phyloP scores from a whole-genome alignment of 2,888 invertebrate species.

The Timema podura region DNA sequence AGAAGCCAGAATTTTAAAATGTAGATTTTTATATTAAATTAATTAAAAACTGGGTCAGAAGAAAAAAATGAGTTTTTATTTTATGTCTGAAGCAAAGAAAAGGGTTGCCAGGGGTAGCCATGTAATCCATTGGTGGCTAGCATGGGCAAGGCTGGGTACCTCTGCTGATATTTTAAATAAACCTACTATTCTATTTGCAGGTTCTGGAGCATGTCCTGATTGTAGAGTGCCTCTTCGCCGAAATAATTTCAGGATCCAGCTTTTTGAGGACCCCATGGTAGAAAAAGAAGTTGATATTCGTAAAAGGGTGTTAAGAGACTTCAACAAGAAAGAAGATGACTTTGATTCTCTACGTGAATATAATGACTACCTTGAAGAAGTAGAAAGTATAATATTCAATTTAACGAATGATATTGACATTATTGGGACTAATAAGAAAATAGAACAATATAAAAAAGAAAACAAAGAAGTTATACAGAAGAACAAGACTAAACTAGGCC shows the following conservation, averaged over 20 bases:
- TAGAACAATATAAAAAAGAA: slow-evolving; percentile 87
- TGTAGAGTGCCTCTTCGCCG: slow-evolving; percentile 84
- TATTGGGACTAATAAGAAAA: slow-evolving; percentile 80
- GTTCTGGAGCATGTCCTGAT: slow-evolving; percentile 92
- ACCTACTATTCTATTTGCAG: slow-evolving; percentile 48
- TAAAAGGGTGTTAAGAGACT: slow-evolving; percentile 81
- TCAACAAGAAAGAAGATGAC: slow-evolving; percentile 93
- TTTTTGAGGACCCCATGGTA: slow-evolving; percentile 93
- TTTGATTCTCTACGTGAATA: slow-evolving; percentile 78
- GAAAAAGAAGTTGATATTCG: slow-evolving; percentile 98
- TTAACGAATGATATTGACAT: slow-evolving; percentile 85
- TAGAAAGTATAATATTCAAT: slow-evolving; percentile 89
- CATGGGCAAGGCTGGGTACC: too few relatives aligned
- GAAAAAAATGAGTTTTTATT: too few relatives aligned
- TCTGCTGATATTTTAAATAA: too few relatives aligned
- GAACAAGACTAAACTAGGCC: slow-evolving; percentile 69
- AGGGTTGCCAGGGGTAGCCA: too few relatives aligned
- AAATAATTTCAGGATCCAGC: slow-evolving; percentile 87
- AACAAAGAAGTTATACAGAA: slow-evolving; percentile 80
- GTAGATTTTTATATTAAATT: too few relatives aligned
- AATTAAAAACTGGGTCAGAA: too few relatives aligned
- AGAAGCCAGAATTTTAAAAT: too few relatives aligned
- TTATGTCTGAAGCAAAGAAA: too few relatives aligned
- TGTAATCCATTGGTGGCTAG: too few relatives aligned
- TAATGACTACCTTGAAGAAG: slow-evolving; percentile 95